phyloP scores from a whole-genome alignment of 23 tunicate genomes.

The Ascidia mentula region DNA sequence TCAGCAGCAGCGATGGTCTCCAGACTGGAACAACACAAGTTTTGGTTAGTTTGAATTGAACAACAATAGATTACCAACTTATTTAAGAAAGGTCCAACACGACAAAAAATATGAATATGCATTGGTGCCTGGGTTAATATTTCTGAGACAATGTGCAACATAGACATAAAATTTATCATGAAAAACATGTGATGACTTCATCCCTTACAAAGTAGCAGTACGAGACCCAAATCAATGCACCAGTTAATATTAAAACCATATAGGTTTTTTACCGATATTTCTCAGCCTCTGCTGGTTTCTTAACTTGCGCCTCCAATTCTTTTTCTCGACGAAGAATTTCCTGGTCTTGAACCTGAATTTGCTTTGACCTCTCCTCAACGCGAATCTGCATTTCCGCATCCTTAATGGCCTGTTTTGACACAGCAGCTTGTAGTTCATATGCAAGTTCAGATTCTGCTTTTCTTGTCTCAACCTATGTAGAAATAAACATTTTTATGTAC shows the following conservation, averaged over 20 bases:
- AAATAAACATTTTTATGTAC: neutral
- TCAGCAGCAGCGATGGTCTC: slow-evolving; percentile 90
- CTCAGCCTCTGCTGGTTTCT: slow-evolving; percentile 99
- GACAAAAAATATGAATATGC: too few species aligned
- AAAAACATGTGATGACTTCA: too few species aligned
- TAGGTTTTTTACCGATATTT: slow-evolving; percentile 56
- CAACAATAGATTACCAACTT: neutral
- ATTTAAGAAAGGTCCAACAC: too few species aligned
- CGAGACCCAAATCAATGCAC: too few species aligned
- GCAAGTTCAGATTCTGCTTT: slow-evolving; percentile 97
- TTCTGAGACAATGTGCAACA: too few species aligned
- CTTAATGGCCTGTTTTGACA: slow-evolving; percentile 90
- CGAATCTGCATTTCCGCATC: slow-evolving; percentile 99
- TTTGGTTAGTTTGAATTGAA: neutral
- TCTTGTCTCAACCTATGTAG: slow-evolving; percentile 68
- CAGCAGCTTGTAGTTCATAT: slow-evolving; percentile 90
- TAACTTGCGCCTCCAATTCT: slow-evolving; percentile 95
- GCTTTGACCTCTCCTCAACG: slow-evolving; percentile 81
- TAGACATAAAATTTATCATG: too few species aligned
- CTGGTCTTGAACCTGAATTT: slow-evolving; percentile 96
- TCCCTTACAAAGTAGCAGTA: too few species aligned
- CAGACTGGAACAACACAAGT: slow-evolving; percentile 21
- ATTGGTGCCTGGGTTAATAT: neutral
- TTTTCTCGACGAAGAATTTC: slow-evolving; percentile 94
- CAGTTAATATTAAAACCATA: too few species aligned